Evolutionary conservation across 2,797 vertebrate genomes (phyloP).

Genomic region (Orientallactaga sibirica): DNA sequence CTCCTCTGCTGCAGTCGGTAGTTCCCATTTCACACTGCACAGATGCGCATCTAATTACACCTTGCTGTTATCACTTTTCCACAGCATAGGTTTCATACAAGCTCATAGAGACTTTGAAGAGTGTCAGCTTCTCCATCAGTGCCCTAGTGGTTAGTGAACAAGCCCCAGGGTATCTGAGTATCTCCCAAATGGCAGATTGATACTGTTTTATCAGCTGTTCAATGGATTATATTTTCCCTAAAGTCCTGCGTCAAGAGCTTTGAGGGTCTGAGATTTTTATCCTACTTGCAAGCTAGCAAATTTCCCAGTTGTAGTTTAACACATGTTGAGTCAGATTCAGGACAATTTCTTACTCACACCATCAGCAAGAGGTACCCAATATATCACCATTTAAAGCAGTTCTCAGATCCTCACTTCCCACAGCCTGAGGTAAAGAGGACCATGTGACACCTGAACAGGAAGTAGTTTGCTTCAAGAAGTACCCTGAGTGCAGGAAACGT

Average conservation of each 20-base stretch:
- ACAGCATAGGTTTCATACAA: background rate
- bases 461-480: background rate
- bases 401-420: background rate
- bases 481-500: background rate
- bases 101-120: background rate
- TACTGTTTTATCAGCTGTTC: conserved; percentile 14
- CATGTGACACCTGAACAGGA: background rate
- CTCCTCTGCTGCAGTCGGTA: background rate
- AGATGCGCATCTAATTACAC: background rate
- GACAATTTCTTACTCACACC: background rate
- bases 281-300: background rate
- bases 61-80: background rate
- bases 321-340: background rate
- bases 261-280: conserved; percentile 44
- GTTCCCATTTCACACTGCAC: no score
- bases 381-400: background rate
- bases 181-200: conserved; percentile 7
- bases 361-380: background rate
- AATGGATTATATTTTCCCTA: background rate
- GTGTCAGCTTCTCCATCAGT: background rate
- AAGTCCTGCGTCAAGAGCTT: background rate
- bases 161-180: background rate
- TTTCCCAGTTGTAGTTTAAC: background rate
- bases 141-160: background rate
- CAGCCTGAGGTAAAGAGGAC: background rate